Conservation (phyloP, 2,797 vertebrate genomes). For the Vireo griseus region DNA sequence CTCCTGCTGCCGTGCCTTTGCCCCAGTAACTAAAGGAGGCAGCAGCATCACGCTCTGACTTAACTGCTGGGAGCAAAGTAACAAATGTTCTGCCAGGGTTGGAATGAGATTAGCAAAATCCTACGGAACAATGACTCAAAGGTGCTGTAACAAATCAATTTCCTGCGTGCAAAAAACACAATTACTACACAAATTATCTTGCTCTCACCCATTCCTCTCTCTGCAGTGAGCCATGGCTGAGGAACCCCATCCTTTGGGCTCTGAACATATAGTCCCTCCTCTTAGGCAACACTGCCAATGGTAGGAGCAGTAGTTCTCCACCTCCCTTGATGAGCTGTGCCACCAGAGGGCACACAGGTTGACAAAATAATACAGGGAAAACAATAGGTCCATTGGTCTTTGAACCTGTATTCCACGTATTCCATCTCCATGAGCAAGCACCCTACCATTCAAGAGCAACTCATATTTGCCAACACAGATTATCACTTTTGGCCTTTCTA, state of each 20-base stretch:
- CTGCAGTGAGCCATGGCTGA: not conserved
- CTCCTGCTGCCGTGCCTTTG: not conserved
- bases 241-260: not conserved
- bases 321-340: not conserved
- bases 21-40: not conserved
- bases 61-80: not conserved
- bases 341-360: not conserved
- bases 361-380: not conserved
- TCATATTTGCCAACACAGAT: not conserved
- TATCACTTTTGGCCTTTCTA: not conserved
- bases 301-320: not conserved
- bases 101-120: slow-evolving; percentile 63
- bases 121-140: slow-evolving; percentile 40
- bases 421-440: not conserved
- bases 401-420: not conserved
- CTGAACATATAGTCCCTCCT: not conserved
- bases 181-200: slow-evolving; percentile 51
- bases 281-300: not conserved
- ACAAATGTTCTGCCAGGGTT: not conserved
- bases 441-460: not conserved
- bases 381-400: not conserved
- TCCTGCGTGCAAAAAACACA: slow-evolving; percentile 25
- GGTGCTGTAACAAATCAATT: slow-evolving; percentile 56
- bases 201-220: not conserved
- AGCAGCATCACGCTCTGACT: not conserved